Base-by-base conservation (phyloP, 2,113 vertebrate genomes). In the Psilopsiagon aurifrons region DNA sequence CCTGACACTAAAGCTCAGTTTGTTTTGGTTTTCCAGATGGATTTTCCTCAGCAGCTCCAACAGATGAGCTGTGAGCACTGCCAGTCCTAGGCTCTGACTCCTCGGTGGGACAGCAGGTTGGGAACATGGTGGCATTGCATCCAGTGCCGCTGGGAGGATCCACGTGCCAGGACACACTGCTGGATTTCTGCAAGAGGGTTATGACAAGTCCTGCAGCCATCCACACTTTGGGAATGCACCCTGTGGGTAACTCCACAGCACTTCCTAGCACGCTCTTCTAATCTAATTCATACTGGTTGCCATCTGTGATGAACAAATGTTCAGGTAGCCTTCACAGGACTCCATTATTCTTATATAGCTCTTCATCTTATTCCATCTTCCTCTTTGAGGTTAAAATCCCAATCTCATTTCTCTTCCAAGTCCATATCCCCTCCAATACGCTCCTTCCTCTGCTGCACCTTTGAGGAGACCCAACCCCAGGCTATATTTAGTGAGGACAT, bases 401-500 rank as follows among this genome's bases (percentile, higher is more conserved):
- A 7, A 62, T 1, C 78, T 62, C 29, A 23, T 86, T 92, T 67
- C 76, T 70, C 73, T 85, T 25, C 52, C 54, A 70, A 43, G 33
- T 66, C 46, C 88, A 39, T 3, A 17, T 24, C 66, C 60, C 60
- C 76, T 86, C 68, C 83, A 69, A 28, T 1, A 39, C 3, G 67
- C 68, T 86, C 79, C 74, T 90, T 83, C 57, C 64, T 47, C 73
- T 1, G 44, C 86, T 51, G 62, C 69, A 70, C 82, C 90, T 73
- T 83, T 44, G 9, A n/a, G 80, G 80, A 95, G 83, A 63, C 75
- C 44, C 51, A 93, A 37, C 81, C 31, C 60, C 17, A 24, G 33
- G 64, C 80, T 96, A 86, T 94, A 87, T 94, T 96, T 94, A 94
- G 94, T 39, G 73, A 88, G 90, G 75, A 86, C 92, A 80, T 14